Percentiles rank a stretch among this genome's conserved stretches.
Evolutionary conservation across 2,113 vertebrate species (phyloP).

Genomic region (Corvus cornix): DNA sequence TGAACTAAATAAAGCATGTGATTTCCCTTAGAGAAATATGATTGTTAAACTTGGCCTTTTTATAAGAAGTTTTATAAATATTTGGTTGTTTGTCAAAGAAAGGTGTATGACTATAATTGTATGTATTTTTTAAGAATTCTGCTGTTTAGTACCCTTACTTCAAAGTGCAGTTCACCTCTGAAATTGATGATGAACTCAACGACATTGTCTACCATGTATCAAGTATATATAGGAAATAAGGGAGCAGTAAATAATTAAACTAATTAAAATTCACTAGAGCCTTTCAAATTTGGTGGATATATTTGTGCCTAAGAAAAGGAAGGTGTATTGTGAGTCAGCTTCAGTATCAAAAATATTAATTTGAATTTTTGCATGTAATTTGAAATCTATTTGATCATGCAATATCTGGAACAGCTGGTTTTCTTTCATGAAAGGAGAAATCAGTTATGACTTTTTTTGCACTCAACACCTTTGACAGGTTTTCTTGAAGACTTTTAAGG

Average conservation of each 20-base stretch:
- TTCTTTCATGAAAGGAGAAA: not conserved
- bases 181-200: not conserved
- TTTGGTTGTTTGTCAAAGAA: not conserved
- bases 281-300: not conserved
- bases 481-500: not conserved
- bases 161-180: slow-evolving; percentile 11
- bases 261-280: not conserved
- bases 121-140: not conserved
- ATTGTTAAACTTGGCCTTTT: not conserved
- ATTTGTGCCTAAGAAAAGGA: not conserved
- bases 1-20: not conserved
- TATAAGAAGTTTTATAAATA: not conserved
- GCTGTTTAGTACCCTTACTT: not conserved
- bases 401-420: not conserved
- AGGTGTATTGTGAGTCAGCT: not conserved
- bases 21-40: not conserved
- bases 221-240: not conserved
- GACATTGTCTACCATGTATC: not conserved
- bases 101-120: not conserved
- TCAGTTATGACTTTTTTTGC: not conserved
- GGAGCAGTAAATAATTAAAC: not conserved
- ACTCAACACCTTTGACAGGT: not conserved
- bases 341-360: not conserved
- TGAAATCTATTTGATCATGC: not conserved
- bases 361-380: not conserved